A percentile compares a stretch with the other conserved stretches of the same genome.
phyloP scores from a whole-genome alignment of 2,797 vertebrate species.

The Molossus alvarezi region DNA sequence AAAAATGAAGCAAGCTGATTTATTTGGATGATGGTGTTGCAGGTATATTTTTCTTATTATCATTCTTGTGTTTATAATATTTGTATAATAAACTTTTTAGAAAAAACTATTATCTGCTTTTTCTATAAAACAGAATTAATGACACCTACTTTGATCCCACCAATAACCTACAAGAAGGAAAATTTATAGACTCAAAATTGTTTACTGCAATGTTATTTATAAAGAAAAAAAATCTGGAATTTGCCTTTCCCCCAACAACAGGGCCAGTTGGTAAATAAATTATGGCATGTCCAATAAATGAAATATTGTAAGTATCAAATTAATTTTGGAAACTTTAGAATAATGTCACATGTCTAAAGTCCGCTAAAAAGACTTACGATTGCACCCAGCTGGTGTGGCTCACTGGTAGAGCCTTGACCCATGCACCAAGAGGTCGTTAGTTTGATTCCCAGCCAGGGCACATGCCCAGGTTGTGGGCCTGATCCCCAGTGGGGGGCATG shows the following conservation, averaged over 20 bases:
- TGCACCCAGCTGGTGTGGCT: neutral
- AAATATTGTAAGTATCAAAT: neutral
- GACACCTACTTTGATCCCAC: neutral
- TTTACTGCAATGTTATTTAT: neutral
- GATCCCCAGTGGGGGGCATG: no score
- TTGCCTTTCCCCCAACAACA: slow-evolving; percentile 4
- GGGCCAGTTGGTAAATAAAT: slow-evolving; percentile 8
- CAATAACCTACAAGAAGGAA: slow-evolving; percentile 32
- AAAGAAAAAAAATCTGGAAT: neutral
- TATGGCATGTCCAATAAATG: neutral
- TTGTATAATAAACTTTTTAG: slow-evolving; percentile 72
- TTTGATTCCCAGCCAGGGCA: no score
- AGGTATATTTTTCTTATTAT: slow-evolving; percentile 58
- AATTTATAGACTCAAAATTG: neutral
- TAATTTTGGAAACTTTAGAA: neutral
- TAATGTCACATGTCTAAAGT: neutral
- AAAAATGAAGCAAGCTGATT: slow-evolving; percentile 36
- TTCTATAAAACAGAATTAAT: slow-evolving; percentile 12
- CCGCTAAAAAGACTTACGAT: neutral
- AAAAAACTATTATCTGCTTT: slow-evolving; percentile 47
- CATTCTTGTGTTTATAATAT: slow-evolving; percentile 64
- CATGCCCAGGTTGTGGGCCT: no score
- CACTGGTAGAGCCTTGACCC: no score
- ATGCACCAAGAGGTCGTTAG: no score
- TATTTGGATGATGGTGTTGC: slow-evolving; percentile 32